Evolutionary conservation across 2,113 vertebrate genomes (phyloP).

Genomic region (Indicator indicator): DNA sequence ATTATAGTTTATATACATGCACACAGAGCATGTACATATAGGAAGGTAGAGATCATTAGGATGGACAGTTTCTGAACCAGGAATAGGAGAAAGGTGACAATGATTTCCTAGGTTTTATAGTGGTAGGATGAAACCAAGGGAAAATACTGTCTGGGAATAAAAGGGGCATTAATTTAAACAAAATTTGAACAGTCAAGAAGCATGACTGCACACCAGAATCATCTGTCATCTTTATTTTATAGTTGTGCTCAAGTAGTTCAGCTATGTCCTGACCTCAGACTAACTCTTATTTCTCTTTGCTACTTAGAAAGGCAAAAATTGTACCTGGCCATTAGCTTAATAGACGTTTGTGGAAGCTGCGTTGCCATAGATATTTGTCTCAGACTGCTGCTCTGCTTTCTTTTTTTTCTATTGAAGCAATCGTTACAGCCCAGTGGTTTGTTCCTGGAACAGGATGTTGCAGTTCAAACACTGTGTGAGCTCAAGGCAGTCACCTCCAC

Average conservation of each 20-base stretch:
- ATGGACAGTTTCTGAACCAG: not conserved
- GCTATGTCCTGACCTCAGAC: not conserved
- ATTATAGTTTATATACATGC: not conserved
- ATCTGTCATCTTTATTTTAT: not conserved
- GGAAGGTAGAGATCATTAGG: not conserved
- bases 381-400: no score
- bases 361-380: no score
- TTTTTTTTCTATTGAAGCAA: no score
- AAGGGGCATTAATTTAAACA: not conserved
- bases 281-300: not conserved
- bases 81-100: not conserved
- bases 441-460: no score
- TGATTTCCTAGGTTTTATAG: not conserved
- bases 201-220: fast-evolving
- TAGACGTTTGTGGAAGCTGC: no score
- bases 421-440: no score
- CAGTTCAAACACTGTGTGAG: no score
- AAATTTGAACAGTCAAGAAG: not conserved
- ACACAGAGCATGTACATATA: no score
- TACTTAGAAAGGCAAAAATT: fast-evolving
- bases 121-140: not conserved
- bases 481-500: no score
- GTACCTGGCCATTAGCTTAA: not conserved
- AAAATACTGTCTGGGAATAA: not conserved
- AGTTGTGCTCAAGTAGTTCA: not conserved